Evolutionary conservation across 2,888 invertebrate genomes (phyloP).

Genomic region (Dermolepida albohirtum): DNA sequence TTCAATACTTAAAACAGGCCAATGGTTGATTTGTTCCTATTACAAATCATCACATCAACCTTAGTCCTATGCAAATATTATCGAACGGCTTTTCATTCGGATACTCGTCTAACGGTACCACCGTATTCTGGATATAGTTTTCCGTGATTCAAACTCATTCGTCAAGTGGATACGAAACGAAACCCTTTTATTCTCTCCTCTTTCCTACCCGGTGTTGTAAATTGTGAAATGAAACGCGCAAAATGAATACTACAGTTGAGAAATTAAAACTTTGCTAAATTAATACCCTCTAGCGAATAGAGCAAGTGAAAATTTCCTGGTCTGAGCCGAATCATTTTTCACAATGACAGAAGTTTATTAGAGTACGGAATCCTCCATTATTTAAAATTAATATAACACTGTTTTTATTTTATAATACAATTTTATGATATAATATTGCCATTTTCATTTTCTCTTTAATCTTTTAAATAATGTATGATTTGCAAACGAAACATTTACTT

Average conservation of each 20-base stretch:
- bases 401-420: too few relatives aligned
- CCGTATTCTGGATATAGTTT: constrained; percentile 25
- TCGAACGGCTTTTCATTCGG: constrained; percentile 23
- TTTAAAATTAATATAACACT: too few relatives aligned
- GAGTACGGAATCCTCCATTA: too few relatives aligned
- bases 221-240: constrained; percentile 27
- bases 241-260: constrained; percentile 31
- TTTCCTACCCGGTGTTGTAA: constrained; percentile 23
- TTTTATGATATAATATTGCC: too few relatives aligned
- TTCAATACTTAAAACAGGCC: too few relatives aligned
- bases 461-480: too few relatives aligned
- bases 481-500: too few relatives aligned
- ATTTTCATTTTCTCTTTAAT: too few relatives aligned
- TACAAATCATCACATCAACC: constrained; percentile 7
- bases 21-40: background rate
- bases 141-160: constrained; percentile 31
- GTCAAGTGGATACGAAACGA: constrained; percentile 33
- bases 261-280: constrained; percentile 29
- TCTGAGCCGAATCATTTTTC: constrained; percentile 10
- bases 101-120: background rate
- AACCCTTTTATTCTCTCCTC: constrained; percentile 29
- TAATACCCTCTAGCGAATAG: constrained; percentile 13
- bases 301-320: background rate
- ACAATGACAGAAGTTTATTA: background rate
- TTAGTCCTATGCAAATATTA: constrained; percentile 24